Evolutionary conservation across 2,888 invertebrate genomes (phyloP).

Genomic region (Macaria notata): DNA sequence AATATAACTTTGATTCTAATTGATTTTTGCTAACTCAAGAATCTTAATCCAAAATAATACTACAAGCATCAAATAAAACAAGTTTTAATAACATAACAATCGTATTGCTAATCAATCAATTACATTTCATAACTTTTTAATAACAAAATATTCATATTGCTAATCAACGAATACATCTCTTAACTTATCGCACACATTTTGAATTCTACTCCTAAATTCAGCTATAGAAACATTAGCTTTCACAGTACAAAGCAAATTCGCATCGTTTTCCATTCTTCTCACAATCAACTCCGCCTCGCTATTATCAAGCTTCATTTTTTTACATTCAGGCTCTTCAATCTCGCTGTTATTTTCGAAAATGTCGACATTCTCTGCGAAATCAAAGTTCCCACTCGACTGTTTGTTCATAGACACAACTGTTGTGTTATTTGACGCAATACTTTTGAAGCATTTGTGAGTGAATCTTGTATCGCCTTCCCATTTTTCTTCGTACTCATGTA

Average conservation of each 20-base stretch:
- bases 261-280: constrained; percentile 53
- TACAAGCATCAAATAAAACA: too few species aligned
- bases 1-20: too few species aligned
- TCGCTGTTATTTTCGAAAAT: constrained; percentile 51
- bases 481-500: constrained; percentile 1
- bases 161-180: constrained; percentile 51
- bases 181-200: constrained; percentile 52
- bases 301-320: constrained; percentile 55
- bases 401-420: constrained; percentile 9
- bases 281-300: constrained; percentile 32
- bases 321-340: constrained; percentile 51
- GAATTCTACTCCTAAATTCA: constrained; percentile 52
- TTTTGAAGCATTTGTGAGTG: constrained; percentile 28
- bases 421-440: background rate
- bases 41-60: too few species aligned
- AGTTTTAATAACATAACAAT: too few species aligned
- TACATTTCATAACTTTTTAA: too few species aligned
- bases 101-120: too few species aligned
- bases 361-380: constrained; percentile 54
- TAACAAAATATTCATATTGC: too few species aligned
- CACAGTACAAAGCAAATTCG: constrained; percentile 43
- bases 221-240: constrained; percentile 49
- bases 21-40: too few species aligned
- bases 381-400: constrained; percentile 50
- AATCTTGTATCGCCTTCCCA: constrained; percentile 21